Evolutionary conservation across 2,888 invertebrate genomes (phyloP).

Genomic region (Calameuta pallipes): DNA sequence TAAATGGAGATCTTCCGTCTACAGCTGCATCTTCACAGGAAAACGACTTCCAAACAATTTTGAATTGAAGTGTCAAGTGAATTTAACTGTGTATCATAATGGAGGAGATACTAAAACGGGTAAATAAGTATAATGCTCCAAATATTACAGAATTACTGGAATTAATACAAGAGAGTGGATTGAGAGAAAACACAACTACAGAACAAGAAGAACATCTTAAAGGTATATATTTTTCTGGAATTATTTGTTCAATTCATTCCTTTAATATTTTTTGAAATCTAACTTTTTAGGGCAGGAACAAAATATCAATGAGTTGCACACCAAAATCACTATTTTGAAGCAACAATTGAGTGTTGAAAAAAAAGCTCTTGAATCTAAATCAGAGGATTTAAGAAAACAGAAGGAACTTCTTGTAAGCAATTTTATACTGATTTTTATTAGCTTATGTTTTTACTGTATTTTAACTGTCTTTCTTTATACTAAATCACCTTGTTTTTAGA

Average conservation of each 20-base stretch:
- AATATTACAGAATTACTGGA: not conserved
- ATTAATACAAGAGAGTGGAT: not conserved
- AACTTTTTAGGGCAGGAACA: not conserved
- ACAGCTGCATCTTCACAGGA: not conserved
- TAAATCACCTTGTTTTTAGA: slow-evolving; percentile 24
- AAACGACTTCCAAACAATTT: not conserved
- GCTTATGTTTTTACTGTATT: not conserved
- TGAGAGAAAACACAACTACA: not conserved
- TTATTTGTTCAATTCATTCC: not conserved
- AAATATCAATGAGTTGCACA: not conserved
- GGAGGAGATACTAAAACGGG: not conserved
- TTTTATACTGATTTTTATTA: not conserved
- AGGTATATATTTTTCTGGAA: not conserved
- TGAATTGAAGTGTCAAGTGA: not conserved
- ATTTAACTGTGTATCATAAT: not conserved
- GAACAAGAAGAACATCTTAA: not conserved
- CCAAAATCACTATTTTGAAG: not conserved
- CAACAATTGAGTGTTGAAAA: not conserved
- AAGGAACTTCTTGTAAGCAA: not conserved
- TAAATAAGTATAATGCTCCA: not conserved
- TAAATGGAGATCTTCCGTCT: not conserved
- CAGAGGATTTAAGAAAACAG: not conserved
- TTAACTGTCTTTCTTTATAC: not conserved
- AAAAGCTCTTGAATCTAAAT: not conserved
- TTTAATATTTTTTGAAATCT: not conserved